These are phyloP conservation scores for Elysia crispata DNA, from an alignment of 2,888 invertebrate genomes.

Conservation along the genomic window DNA sequence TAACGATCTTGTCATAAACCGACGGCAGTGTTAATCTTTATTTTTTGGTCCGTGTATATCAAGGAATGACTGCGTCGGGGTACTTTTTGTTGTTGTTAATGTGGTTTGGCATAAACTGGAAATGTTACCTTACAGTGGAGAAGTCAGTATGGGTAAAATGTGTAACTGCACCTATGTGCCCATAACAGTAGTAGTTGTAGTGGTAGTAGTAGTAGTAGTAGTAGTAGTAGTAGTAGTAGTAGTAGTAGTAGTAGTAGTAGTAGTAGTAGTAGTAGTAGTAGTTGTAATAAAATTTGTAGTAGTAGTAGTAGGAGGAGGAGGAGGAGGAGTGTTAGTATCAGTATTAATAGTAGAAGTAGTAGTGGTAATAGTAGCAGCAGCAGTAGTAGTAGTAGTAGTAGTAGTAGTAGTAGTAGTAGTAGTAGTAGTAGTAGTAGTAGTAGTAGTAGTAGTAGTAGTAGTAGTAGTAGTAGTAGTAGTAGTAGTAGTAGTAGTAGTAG, in stretches of 20 bases:
- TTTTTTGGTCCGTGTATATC: too few species aligned
- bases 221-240: neutral
- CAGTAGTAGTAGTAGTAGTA: constrained; percentile 38
- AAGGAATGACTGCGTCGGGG: too few species aligned
- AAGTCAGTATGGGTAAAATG: too few species aligned
- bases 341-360: neutral
- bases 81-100: too few species aligned
- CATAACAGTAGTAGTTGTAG: neutral
- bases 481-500: constrained; percentile 35
- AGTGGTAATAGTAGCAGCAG: neutral
- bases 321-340: too few species aligned
- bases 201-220: neutral
- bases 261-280: neutral
- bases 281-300: neutral
- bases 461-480: constrained; percentile 43
- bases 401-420: constrained; percentile 38
- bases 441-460: constrained; percentile 40
- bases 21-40: too few species aligned
- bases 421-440: constrained; percentile 40
- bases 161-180: too few species aligned
- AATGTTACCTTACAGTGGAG: neutral
- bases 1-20: too few species aligned
- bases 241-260: neutral
- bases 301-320: too few species aligned
- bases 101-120: too few species aligned